Evolutionary conservation across 2,797 vertebrate species (phyloP).

Genomic region (Rhinogobio ventralis): DNA sequence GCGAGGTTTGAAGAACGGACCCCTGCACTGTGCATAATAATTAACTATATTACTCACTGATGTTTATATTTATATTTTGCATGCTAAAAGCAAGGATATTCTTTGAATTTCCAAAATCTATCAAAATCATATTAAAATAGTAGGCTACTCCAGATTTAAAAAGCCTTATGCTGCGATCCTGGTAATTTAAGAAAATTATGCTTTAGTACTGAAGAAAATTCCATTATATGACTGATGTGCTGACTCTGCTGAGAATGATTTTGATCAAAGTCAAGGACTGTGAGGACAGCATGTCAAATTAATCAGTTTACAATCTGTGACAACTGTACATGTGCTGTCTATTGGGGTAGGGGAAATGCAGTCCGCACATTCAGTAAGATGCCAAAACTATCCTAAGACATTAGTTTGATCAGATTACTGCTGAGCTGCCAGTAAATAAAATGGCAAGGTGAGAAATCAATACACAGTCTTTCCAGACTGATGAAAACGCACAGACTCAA

Average conservation of each 20-base stretch:
- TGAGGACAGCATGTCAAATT: neutral
- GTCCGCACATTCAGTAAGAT: neutral
- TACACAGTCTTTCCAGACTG: neutral
- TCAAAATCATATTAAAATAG: neutral
- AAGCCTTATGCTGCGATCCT: neutral
- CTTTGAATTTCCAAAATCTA: neutral
- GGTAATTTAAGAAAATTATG: neutral
- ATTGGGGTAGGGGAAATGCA: neutral
- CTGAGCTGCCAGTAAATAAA: slow-evolving; percentile 11
- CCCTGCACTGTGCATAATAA: neutral
- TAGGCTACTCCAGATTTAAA: neutral
- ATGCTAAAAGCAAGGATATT: slow-evolving; percentile 7
- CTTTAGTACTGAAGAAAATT: slow-evolving; percentile 9
- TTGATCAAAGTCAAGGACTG: slow-evolving; percentile 12
- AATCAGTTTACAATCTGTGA: neutral
- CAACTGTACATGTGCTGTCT: neutral
- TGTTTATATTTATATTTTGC: neutral
- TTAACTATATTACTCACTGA: neutral
- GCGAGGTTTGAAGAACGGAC: too few species aligned
- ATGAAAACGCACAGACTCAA: neutral
- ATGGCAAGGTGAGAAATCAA: neutral
- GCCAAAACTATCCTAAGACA: neutral
- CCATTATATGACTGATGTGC: slow-evolving; percentile 21
- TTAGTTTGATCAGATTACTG: neutral
- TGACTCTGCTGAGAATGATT: slow-evolving; percentile 13